Evolutionary conservation across 2,797 vertebrate species (phyloP).

Genomic region (Intellagama lesueurii): DNA sequence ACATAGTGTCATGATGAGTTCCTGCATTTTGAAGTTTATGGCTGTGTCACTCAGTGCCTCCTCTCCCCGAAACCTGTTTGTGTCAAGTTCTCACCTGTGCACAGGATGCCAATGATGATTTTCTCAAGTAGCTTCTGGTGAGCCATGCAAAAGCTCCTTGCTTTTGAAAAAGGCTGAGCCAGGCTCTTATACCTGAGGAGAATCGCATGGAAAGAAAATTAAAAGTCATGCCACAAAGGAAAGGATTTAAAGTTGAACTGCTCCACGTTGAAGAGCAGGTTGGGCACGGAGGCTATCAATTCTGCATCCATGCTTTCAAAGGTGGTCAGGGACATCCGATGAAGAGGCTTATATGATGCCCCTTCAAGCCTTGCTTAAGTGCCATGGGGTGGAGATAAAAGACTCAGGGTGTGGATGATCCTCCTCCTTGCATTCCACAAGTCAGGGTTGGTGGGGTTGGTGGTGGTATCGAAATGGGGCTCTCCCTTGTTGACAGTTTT

Average conservation of each 20-base stretch:
- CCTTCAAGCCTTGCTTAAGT: background rate
- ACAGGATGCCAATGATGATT: conserved; percentile 79
- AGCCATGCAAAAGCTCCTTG: conserved; percentile 78
- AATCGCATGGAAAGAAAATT: background rate
- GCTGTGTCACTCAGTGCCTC: background rate
- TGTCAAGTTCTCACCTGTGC: conserved; percentile 83
- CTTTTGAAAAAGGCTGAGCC: conserved; percentile 71
- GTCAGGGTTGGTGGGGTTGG: background rate
- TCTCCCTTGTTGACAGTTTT: background rate
- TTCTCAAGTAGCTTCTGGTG: conserved; percentile 78
- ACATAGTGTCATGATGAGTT: background rate
- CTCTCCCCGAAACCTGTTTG: rapidly evolving
- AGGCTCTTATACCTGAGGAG: background rate
- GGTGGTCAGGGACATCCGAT: too few species aligned
- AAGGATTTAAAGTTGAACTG: background rate
- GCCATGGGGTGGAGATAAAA: background rate
- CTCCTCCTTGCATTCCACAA: background rate
- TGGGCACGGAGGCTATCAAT: too few species aligned
- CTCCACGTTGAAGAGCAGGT: background rate
- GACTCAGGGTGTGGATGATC: background rate
- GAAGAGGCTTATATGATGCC: background rate
- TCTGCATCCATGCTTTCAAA: too few species aligned
- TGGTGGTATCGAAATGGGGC: too few species aligned
- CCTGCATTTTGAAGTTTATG: background rate
- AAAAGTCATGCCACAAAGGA: background rate